Conservation (phyloP, 2,113 vertebrate species). For the Meles meles region DNA sequence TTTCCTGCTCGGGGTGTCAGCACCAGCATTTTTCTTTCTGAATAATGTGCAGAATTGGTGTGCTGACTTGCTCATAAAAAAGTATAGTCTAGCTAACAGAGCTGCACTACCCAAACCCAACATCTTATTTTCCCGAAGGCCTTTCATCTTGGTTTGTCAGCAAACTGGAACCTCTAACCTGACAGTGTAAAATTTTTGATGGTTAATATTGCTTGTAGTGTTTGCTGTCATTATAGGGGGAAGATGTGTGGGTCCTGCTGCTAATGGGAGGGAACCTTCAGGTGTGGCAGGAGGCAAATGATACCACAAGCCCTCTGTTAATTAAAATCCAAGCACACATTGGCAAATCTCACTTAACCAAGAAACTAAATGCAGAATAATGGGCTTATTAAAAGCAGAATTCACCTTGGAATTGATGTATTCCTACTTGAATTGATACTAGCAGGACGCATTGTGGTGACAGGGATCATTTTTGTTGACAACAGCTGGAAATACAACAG, state of each 20-base stretch:
- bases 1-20: slow-evolving; percentile 71
- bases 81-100: slow-evolving; percentile 69
- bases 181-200: slow-evolving; percentile 52
- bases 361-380: slow-evolving; percentile 19
- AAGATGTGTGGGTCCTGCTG: not conserved
- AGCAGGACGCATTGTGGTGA: slow-evolving; percentile 58
- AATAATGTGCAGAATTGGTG: slow-evolving; percentile 80
- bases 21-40: slow-evolving; percentile 82
- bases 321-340: slow-evolving; percentile 66
- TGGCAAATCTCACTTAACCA: slow-evolving; percentile 56
- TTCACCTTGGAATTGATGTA: slow-evolving; percentile 55
- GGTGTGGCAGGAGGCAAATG: slow-evolving; percentile 58
- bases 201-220: slow-evolving; percentile 71
- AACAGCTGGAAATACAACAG: slow-evolving; percentile 76
- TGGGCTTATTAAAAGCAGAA: slow-evolving; percentile 37
- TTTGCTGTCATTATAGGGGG: slow-evolving; percentile 59
- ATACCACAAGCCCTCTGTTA: slow-evolving; percentile 52
- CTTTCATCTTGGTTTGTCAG: slow-evolving; percentile 82
- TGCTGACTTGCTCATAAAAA: slow-evolving; percentile 81
- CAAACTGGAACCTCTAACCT: slow-evolving; percentile 71
- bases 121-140: slow-evolving; percentile 76
- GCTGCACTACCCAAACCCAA: slow-evolving; percentile 65
- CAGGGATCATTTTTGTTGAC: slow-evolving; percentile 74
- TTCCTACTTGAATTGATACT: slow-evolving; percentile 53
- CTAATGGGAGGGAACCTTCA: slow-evolving; percentile 64